Base-by-base conservation (phyloP, 2,888 invertebrate genomes). In the Temnothorax rugatulus region DNA sequence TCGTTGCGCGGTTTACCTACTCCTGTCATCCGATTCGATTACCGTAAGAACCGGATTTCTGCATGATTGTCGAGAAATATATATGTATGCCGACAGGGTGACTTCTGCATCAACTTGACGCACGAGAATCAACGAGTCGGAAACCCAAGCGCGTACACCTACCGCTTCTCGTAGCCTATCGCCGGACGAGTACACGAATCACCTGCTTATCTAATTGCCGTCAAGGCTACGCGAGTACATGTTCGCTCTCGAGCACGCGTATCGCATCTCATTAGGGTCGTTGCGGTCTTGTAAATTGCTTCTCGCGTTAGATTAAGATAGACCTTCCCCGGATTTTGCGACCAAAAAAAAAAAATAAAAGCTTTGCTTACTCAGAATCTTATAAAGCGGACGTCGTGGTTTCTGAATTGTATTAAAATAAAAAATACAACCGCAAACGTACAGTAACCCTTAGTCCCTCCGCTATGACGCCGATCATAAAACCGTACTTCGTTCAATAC, bases 11-110 rank as follows among this genome's bases (percentile, higher is more conserved):
- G 75, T 84, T 85, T 79, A 75, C 83, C 59, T 38, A 50, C 61
- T 75, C 83, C 71, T 71, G 69, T 86, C 74, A 59, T 84, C 79
- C 82, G 59, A 57, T 82, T 64, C 83, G 82, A 82, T 86, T 83
- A 86, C 83, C 75, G 87, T 84, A 87, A 86, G 83, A 90, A 89
- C 90, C 88, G 88, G 89, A 90, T 90, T 85, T 76, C 73, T 85
- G 79, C 82, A 84, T 63, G 87, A 85, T 85, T 64, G 54, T 61
- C 52, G 52, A 5, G 68, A 77, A 79, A 81, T 84, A 77, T 44
- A 52, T 73, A 68, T 47, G 34, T 21, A 38, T 47, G 63, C 44
- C 68, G 81, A 66, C 81, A 61, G 69, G 71, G n/a, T 54, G 61
- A 86, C 87, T 88, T 85, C 90, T 87, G 69, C 84, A 13, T 34